Evolutionary conservation across 2,888 invertebrate genomes (phyloP), one percentile per base, ranked within the genome.

Genomic region (Nezara viridula): DNA sequence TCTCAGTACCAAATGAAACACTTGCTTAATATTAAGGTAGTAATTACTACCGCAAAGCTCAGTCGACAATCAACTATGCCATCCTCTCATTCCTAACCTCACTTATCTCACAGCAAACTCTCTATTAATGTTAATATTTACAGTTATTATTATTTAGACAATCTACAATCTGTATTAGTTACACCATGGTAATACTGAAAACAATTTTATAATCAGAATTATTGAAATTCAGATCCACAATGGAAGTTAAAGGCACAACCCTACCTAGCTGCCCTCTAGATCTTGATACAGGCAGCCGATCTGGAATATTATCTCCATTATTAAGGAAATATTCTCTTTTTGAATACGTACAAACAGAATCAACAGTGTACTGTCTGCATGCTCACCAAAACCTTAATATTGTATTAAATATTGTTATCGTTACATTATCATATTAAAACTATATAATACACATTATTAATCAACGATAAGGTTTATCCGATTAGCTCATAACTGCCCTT

Each of bases 121-220:
- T 44, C 44, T 40, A 81, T 44, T 44, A 44, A 21, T 40, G 40
- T 21, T 40, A 21, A 44, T 81, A 81, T 81, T 44, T 81, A 81
- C 81, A 81, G 44, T 81, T 81, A 81, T n/a, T 37, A 81, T 47
- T 40, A 81, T 81, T 44, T 24, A 40, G 24, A 47, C 4, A 24
- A n/a, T 47, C 81, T 81, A 81, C 40, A 47, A n/a, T 81, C 3
- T 81, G n/a, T 81, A 81, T 40, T 81, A 81, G n/a, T 81, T 81
- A 47, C 81, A 81, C n/a, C 3, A 47, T 81, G 44, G n/a, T 81
- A 81, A 81, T 81, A 81, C 81, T 81, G 81, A 81, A 81, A 81
- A 81, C 24, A 44, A 44, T 81, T 47, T 81, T n/a, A n/a, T 24
- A 37, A 40, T 37, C 77, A 44, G 77, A 77, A 77, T 40, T 77